These are phyloP conservation scores for Sialia sialis DNA, from an alignment of 2,113 vertebrate genomes.

Conservation along the genomic window DNA sequence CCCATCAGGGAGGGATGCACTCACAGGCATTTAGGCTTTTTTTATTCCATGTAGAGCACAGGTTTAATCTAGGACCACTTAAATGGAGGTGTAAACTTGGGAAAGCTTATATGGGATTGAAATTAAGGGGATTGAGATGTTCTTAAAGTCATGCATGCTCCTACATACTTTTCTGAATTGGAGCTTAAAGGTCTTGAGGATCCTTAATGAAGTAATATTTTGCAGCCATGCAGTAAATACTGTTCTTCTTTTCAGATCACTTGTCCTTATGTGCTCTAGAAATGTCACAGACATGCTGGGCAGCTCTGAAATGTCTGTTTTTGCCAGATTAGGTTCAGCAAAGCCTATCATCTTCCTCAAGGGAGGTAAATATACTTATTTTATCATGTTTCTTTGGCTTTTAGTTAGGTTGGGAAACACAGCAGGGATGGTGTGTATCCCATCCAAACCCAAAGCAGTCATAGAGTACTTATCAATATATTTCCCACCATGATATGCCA, in stretches of 20 bases:
- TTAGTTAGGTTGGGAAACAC: neutral
- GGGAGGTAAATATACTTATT: slow-evolving; percentile 29
- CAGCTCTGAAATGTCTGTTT: slow-evolving; percentile 15
- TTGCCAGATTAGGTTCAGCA: slow-evolving; percentile 31
- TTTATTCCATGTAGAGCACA: neutral
- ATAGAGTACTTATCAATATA: neutral
- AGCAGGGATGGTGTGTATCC: neutral
- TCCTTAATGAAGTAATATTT: neutral
- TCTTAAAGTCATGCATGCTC: neutral
- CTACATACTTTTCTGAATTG: neutral
- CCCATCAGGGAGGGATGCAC: neutral
- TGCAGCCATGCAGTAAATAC: neutral
- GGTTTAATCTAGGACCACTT: neutral
- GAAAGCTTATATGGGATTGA: neutral
- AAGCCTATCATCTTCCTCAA: slow-evolving; percentile 24
- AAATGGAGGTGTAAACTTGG: neutral
- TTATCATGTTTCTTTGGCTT: neutral
- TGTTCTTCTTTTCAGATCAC: slow-evolving; percentile 43
- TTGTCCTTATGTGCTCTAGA: slow-evolving; percentile 59
- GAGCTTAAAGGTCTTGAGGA: neutral
- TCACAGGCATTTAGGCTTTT: neutral
- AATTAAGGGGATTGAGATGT: neutral
- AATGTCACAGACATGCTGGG: neutral
- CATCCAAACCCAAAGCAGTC: neutral
- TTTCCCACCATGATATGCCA: neutral